These are phyloP conservation scores for Spatulosminthurus flaviceps DNA, from an alignment of 2,888 invertebrate species.

Conservation along the genomic window DNA sequence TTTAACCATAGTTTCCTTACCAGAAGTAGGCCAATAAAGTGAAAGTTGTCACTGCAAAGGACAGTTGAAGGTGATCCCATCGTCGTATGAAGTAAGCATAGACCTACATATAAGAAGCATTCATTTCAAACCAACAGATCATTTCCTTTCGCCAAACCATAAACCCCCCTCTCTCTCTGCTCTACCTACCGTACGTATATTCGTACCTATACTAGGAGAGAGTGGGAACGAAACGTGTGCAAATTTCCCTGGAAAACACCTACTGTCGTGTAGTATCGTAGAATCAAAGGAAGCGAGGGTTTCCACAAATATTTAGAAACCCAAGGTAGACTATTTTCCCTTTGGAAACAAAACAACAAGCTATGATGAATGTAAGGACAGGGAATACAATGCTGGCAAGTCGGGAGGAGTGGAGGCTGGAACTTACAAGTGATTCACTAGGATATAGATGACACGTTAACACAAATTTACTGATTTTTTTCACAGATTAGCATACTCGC, in stretches of 20 bases:
- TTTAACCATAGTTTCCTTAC: slow-evolving; percentile 44
- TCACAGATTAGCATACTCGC: not conserved
- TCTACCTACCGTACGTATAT: too few relatives aligned
- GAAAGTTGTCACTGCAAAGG: slow-evolving; percentile 55
- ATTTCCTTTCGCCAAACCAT: not conserved
- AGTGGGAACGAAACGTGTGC: too few relatives aligned
- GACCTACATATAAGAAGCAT: slow-evolving; percentile 30
- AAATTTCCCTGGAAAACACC: too few relatives aligned
- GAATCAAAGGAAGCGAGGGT: too few relatives aligned
- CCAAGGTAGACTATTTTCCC: too few relatives aligned
- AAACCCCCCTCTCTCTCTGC: too few relatives aligned
- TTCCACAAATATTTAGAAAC: too few relatives aligned
- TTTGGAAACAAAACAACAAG: too few relatives aligned
- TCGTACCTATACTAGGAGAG: too few relatives aligned
- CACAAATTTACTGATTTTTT: slow-evolving; percentile 20
- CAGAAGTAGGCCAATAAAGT: slow-evolving; percentile 55
- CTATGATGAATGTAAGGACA: too few relatives aligned
- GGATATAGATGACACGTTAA: not conserved
- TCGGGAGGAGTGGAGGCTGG: not conserved
- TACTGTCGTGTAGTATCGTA: too few relatives aligned
- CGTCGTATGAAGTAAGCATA: slow-evolving; percentile 56
- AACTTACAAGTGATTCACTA: not conserved
- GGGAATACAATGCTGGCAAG: not conserved
- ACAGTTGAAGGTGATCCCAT: slow-evolving; percentile 58
- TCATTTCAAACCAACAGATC: not conserved